Conservation (phyloP, 2,888 invertebrate species). For the Rhagonycha lutea region DNA sequence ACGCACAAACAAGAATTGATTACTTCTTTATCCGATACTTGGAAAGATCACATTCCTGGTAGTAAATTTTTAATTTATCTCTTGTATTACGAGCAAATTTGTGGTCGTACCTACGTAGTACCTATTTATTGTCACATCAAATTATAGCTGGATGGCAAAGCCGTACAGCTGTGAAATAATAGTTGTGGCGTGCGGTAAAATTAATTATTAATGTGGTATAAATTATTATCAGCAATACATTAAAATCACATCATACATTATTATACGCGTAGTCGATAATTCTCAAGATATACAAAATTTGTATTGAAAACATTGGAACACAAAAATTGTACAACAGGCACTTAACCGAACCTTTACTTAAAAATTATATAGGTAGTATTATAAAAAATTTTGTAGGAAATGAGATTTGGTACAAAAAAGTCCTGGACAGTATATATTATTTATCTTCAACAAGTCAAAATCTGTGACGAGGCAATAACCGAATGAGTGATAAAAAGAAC, state of each 20-base stretch:
- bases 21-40: too few species aligned
- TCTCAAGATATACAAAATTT: not conserved
- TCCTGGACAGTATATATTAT: too few species aligned
- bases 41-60: too few species aligned
- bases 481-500: too few species aligned
- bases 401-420: too few species aligned
- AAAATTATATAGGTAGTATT: too few species aligned
- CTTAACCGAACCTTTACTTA: too few species aligned
- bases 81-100: not conserved
- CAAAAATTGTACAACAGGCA: too few species aligned
- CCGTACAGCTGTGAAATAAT: conserved; percentile 8
- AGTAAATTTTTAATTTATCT: not conserved
- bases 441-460: too few species aligned
- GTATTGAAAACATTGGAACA: not conserved
- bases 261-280: not conserved
- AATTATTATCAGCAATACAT: conserved; percentile 6
- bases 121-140: conserved; percentile 1
- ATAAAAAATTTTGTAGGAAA: too few species aligned
- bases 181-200: conserved; percentile 6
- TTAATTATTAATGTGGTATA: conserved; percentile 16
- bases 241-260: not conserved
- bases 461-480: too few species aligned
- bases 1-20: too few species aligned
- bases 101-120: not conserved
- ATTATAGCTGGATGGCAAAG: conserved; percentile 4